Evolutionary conservation across 2,797 vertebrate genomes (phyloP).

Genomic region (Phrynocephalus vlangalii): DNA sequence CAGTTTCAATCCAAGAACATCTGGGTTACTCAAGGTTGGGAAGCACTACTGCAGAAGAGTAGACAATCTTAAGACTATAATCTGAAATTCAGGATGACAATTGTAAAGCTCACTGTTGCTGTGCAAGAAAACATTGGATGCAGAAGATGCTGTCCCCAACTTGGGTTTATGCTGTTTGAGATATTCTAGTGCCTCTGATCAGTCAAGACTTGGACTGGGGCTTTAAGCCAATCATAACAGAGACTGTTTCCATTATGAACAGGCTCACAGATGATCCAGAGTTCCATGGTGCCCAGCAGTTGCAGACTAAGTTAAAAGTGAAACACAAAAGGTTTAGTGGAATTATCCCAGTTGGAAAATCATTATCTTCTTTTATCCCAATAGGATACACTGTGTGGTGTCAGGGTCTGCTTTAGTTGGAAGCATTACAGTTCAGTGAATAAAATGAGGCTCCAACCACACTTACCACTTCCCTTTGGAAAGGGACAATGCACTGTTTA

Average conservation of each 20-base stretch:
- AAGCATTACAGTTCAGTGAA: slow-evolving; percentile 75
- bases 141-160: slow-evolving; percentile 37
- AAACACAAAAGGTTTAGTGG: slow-evolving; percentile 85
- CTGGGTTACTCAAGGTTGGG: neutral
- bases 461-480: slow-evolving; percentile 69
- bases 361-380: too few species aligned
- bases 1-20: too few species aligned
- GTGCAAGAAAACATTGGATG: slow-evolving; percentile 35
- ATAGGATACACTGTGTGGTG: too few species aligned
- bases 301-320: slow-evolving; percentile 47
- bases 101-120: slow-evolving; percentile 7
- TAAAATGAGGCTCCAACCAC: slow-evolving; percentile 55
- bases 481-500: slow-evolving; percentile 64
- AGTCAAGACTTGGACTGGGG: slow-evolving; percentile 12
- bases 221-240: slow-evolving; percentile 28
- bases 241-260: neutral
- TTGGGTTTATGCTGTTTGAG: slow-evolving; percentile 57
- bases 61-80: slow-evolving; percentile 42
- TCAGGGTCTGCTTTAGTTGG: slow-evolving; percentile 50
- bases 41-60: slow-evolving; percentile 59
- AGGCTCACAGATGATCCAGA: slow-evolving; percentile 65
- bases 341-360: slow-evolving; percentile 81
- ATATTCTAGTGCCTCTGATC: slow-evolving; percentile 37
- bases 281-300: slow-evolving; percentile 68
- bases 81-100: slow-evolving; percentile 43